These are phyloP conservation scores for Dicaeum eximium DNA, from an alignment of 2,113 vertebrate species.

Conservation along the genomic window DNA sequence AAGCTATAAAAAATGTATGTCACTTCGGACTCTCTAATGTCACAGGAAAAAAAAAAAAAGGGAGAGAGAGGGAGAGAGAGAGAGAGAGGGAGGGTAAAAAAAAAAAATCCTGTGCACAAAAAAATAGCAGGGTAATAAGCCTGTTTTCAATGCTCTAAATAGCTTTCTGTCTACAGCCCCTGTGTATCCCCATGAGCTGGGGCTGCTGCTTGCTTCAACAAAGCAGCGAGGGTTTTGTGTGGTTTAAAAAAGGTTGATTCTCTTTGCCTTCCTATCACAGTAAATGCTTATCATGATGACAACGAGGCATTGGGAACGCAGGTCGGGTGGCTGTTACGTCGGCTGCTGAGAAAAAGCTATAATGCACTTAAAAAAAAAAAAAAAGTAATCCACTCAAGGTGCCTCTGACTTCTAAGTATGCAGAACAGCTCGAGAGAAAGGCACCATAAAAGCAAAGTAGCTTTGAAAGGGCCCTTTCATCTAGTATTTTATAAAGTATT, in stretches of 20 bases:
- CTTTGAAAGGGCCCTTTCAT: slow-evolving; percentile 73
- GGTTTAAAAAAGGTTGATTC: slow-evolving; percentile 69
- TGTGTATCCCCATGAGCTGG: slow-evolving; percentile 55
- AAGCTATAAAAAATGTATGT: slow-evolving; percentile 99
- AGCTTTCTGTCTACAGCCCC: slow-evolving; percentile 85
- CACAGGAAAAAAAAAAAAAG: slow-evolving; percentile 78
- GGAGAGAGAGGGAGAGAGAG: neutral
- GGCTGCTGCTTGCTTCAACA: slow-evolving; percentile 50
- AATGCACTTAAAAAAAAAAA: slow-evolving; percentile 45
- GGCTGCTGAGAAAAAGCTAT: slow-evolving; percentile 27
- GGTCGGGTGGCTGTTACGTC: slow-evolving; percentile 37
- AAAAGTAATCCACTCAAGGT: slow-evolving; percentile 65
- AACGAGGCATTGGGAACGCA: slow-evolving; percentile 54
- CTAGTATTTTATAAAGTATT: slow-evolving; percentile 70
- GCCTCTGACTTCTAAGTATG: slow-evolving; percentile 76
- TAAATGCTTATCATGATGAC: slow-evolving; percentile 66
- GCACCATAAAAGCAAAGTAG: slow-evolving; percentile 58
- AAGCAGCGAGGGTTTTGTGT: slow-evolving; percentile 55
- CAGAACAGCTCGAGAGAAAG: slow-evolving; percentile 65
- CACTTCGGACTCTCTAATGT: slow-evolving; percentile 99
- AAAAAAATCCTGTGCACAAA: slow-evolving; percentile 71
- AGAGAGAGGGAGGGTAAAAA: neutral
- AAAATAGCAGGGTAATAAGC: slow-evolving; percentile 91
- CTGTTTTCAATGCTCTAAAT: slow-evolving; percentile 92
- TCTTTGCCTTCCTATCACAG: slow-evolving; percentile 69